Evolutionary conservation across 2,797 vertebrate species (phyloP).

Genomic region (Buphagus erythrorhynchus): DNA sequence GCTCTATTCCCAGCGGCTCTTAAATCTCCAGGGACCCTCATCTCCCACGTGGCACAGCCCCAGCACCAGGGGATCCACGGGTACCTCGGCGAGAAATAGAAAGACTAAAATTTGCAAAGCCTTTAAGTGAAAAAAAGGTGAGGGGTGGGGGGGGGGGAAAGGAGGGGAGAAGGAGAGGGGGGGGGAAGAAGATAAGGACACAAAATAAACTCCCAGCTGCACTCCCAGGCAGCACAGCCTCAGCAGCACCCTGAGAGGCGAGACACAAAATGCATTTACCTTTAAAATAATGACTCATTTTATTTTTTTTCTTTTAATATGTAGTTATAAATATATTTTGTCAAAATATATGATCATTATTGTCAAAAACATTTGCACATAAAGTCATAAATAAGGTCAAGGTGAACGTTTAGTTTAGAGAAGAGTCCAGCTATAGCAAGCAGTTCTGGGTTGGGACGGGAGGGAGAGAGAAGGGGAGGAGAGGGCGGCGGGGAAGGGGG

Average conservation of each 20-base stretch:
- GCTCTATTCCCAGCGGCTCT: conserved; percentile 40
- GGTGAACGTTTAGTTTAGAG: conserved; percentile 79
- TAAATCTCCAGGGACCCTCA: conserved; percentile 45
- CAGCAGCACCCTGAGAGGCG: conserved; percentile 48
- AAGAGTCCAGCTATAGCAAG: conserved; percentile 76
- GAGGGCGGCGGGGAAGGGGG: background rate
- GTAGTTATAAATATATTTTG: conserved; percentile 99
- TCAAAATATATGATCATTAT: conserved; percentile 99
- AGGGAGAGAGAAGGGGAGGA: conserved; percentile 13
- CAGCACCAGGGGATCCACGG: background rate
- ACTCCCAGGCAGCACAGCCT: background rate
- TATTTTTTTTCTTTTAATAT: conserved; percentile 94
- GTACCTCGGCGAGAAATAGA: conserved; percentile 47
- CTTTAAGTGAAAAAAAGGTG: background rate
- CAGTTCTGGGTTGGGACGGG: conserved; percentile 35
- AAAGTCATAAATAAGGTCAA: conserved; percentile 99
- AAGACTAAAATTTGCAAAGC: background rate
- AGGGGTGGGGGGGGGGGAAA: accelerated
- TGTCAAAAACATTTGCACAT: conserved; percentile 97
- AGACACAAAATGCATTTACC: conserved; percentile 75
- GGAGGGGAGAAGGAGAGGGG: background rate
- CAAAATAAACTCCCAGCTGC: background rate
- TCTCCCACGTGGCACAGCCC: conserved; percentile 23
- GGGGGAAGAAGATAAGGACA: background rate
- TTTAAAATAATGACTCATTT: conserved; percentile 99